Percentiles rank a stretch among this genome's conserved stretches.
phyloP scores from a whole-genome alignment of 92 coral and sea anemone genomes.

The Bergia sp. region DNA sequence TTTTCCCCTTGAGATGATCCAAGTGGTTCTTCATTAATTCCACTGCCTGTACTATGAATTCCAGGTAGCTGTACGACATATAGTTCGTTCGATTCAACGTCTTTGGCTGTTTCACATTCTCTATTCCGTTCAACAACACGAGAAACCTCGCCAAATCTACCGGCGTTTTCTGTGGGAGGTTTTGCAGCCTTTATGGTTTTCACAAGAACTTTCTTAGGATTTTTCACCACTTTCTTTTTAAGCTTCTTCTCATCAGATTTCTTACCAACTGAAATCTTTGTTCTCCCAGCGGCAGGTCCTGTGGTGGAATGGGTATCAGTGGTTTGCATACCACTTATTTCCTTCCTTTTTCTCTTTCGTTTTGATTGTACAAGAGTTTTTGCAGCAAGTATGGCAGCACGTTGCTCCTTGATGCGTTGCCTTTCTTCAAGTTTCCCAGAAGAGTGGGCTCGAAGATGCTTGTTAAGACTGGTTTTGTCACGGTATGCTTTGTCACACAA shows the following conservation, averaged over 20 bases:
- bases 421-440: conserved; percentile 34
- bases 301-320: background rate
- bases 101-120: background rate
- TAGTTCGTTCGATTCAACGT: background rate
- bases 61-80: conserved; percentile 17
- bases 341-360: conserved; percentile 4
- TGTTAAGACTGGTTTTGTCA: conserved; percentile 28
- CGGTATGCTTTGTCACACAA: conserved; percentile 34
- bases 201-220: background rate
- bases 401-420: conserved; percentile 35
- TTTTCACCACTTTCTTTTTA: background rate
- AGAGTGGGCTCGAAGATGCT: conserved; percentile 31
- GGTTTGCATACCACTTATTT: background rate
- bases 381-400: conserved; percentile 31
- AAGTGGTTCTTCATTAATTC: background rate
- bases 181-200: background rate
- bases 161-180: background rate
- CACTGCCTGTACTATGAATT: background rate
- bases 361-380: conserved; percentile 24
- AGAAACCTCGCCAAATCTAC: background rate
- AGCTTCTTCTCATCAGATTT: background rate
- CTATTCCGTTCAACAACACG: background rate
- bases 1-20: conserved; percentile 23
- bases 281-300: background rate
- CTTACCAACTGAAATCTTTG: background rate